Percentiles rank a stretch among this genome's conserved stretches.
Conservation (phyloP, 2,797 vertebrate genomes). For the Cygnus olor region DNA sequence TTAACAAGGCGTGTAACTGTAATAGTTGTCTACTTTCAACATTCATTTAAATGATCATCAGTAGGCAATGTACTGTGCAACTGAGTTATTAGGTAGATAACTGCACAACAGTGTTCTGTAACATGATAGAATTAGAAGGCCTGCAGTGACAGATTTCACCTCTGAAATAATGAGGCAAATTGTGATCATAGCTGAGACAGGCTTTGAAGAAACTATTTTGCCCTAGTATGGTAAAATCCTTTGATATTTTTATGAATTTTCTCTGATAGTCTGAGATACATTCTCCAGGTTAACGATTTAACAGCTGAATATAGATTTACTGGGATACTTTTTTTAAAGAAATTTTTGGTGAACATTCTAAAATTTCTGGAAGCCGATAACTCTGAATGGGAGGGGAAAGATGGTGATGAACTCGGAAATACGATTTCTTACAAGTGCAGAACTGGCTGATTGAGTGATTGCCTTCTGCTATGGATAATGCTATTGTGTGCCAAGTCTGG, state of each 20-base stretch:
- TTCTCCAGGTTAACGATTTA: not conserved
- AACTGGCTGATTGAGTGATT: not conserved
- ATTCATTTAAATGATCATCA: not conserved
- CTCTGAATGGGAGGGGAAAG: not conserved
- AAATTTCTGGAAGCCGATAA: not conserved
- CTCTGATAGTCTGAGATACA: not conserved
- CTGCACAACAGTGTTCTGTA: not conserved
- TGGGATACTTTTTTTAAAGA: not conserved
- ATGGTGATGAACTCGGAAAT: not conserved
- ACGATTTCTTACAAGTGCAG: not conserved
- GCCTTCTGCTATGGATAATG: not conserved
- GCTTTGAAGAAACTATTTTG: not conserved
- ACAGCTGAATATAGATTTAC: not conserved
- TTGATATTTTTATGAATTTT: not conserved
- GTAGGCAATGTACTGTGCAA: not conserved
- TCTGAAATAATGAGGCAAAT: not conserved
- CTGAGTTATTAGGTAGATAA: not conserved
- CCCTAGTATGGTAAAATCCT: not conserved
- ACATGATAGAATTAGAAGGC: not conserved
- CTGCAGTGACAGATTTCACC: not conserved
- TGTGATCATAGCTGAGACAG: not conserved
- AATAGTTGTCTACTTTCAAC: not conserved
- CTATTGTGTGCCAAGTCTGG: not conserved
- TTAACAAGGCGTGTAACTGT: not conserved
- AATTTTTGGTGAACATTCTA: not conserved